Evolutionary conservation across 53 echinoderm and acorn worm genomes (phyloP), one percentile per base, ranked within the genome.

Genomic region (Glandiceps talaboti): DNA sequence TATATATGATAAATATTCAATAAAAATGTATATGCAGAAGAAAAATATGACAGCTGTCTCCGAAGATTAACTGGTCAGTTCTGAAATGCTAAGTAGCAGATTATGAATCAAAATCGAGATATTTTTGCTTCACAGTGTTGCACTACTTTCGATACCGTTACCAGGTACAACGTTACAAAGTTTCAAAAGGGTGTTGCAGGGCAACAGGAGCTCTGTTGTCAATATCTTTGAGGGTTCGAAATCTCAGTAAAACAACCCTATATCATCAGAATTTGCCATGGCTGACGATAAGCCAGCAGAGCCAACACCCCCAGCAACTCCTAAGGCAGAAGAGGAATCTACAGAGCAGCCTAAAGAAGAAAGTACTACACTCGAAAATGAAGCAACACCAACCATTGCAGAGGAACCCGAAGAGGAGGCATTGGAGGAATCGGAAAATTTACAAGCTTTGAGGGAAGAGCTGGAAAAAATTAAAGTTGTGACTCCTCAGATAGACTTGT

Each of bases 401-500:
- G 28, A 1, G 32, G 83, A 88, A 33, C 77, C 79, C 33, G 77
- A 85, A 29, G 81, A 74, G 25, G 84, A 45, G 0, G n/a, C n/a
- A n/a, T 29, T 26, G 14, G 82, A 76, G 14, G 28, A 80, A 30
- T 31, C 29, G 10, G 92, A 80, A 29, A 92, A 88, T 33, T 86
- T 94, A 1, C 85, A 86, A 29, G 90, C 88, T 33, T 78, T 94
- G 82, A 92, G 82, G 78, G 90, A 92, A 73, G 95, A 92, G 64
- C 77, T 94, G 73, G 95, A 94, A 75, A 90, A 92, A 83, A 90
- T 94, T 77, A 86, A 84, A 82, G 79, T 92, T 75, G 86, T 90
- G 31, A 86, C 86, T 29, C 95, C 92, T 1, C 85, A 88, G 74
- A 76, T 90, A 26, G 95, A 94, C 74, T 88, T 85, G 95, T 94